These are phyloP conservation scores for Portevinia maculata DNA, from an alignment of 2,888 invertebrate genomes.

Conservation along the genomic window DNA sequence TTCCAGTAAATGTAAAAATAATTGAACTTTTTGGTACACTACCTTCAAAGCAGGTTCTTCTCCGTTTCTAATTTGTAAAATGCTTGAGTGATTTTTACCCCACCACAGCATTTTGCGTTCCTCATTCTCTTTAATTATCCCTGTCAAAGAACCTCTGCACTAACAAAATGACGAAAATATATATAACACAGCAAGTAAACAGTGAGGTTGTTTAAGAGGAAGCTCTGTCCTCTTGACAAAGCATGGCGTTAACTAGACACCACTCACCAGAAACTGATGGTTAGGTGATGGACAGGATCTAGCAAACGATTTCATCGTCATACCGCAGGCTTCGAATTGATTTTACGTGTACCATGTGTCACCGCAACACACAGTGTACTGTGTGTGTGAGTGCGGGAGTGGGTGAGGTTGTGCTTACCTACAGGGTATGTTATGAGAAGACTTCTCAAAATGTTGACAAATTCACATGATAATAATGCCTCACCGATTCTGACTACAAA, in stretches of 20 bases:
- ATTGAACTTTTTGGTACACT: slow-evolving; percentile 34
- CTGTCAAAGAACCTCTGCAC: neutral
- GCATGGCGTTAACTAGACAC: slow-evolving; percentile 68
- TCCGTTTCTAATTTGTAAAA: slow-evolving; percentile 43
- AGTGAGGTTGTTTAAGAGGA: slow-evolving; percentile 25
- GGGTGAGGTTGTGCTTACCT: neutral
- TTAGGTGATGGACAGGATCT: slow-evolving; percentile 61
- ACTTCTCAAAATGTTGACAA: slow-evolving; percentile 44
- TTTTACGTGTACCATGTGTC: slow-evolving; percentile 36
- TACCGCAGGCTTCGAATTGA: slow-evolving; percentile 54
- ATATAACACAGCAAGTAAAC: slow-evolving; percentile 24
- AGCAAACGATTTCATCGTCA: slow-evolving; percentile 56
- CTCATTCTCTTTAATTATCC: slow-evolving; percentile 38
- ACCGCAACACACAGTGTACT: slow-evolving; percentile 4
- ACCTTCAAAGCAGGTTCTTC: neutral
- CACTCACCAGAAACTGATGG: slow-evolving; percentile 56
- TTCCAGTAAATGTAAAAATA: slow-evolving; percentile 50
- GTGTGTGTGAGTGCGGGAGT: neutral
- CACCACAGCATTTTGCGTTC: slow-evolving; percentile 22
- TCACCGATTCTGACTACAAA: slow-evolving; percentile 31
- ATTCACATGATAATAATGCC: slow-evolving; percentile 40
- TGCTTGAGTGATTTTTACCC: slow-evolving; percentile 59
- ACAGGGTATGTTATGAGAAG: slow-evolving; percentile 32
- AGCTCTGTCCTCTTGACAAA: slow-evolving; percentile 50
- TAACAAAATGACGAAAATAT: neutral